Percentiles rank a stretch among this genome's conserved stretches.
phyloP scores from a whole-genome alignment of 23 tunicate genomes.

The Clavelina lepadiformis region DNA sequence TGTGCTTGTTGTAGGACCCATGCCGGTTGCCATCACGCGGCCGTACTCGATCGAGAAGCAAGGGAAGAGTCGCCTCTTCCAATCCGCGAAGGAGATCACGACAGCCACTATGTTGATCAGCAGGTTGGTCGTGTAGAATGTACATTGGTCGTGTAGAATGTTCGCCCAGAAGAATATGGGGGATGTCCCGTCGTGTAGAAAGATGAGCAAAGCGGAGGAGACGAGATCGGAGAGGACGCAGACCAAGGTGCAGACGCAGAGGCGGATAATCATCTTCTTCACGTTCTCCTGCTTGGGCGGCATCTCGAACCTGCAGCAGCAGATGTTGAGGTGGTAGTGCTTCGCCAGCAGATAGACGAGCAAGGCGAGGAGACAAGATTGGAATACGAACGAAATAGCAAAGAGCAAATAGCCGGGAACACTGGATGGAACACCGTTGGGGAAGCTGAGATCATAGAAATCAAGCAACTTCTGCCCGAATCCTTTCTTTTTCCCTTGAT shows the following conservation, averaged over 20 bases:
- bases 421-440: slow-evolving; percentile 18
- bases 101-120: slow-evolving; percentile 55
- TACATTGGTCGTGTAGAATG: too few relatives aligned
- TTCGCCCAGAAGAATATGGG: slow-evolving; percentile 52
- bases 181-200: slow-evolving; percentile 44
- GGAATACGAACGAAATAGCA: slow-evolving; percentile 33
- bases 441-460: slow-evolving; percentile 28
- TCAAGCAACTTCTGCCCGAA: slow-evolving; percentile 9
- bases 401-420: slow-evolving; percentile 39
- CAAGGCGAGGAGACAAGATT: slow-evolving; percentile 30
- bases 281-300: slow-evolving; percentile 11
- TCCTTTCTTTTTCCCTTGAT: slow-evolving; percentile 2
- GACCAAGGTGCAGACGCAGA: slow-evolving; percentile 43
- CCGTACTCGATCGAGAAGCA: too few relatives aligned
- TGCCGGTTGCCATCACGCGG: too few relatives aligned
- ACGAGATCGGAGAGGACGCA: slow-evolving; percentile 65
- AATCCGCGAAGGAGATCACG: slow-evolving; percentile 67
- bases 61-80: slow-evolving; percentile 61
- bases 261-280: slow-evolving; percentile 33
- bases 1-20: too few relatives aligned
- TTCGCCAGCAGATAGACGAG: slow-evolving; percentile 38
- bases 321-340: slow-evolving; percentile 23
- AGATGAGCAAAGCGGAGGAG: slow-evolving; percentile 46
- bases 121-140: slow-evolving; percentile 51
- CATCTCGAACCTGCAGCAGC: neutral